Evolutionary conservation across 2,113 vertebrate species (phyloP).

Genomic region (Cyanocitta stelleri): DNA sequence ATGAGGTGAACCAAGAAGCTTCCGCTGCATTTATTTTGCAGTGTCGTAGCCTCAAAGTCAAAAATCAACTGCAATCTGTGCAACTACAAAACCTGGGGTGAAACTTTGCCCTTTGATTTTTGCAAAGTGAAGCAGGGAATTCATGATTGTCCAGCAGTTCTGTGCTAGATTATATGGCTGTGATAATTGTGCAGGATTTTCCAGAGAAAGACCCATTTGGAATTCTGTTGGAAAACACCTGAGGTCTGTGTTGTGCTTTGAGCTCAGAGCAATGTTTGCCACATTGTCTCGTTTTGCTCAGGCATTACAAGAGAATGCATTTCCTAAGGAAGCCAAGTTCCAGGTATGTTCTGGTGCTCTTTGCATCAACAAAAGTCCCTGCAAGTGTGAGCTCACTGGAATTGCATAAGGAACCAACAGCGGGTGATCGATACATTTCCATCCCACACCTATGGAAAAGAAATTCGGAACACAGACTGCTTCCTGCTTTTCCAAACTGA

Average conservation of each 20-base stretch:
- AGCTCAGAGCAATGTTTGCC: not conserved
- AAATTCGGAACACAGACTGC: not conserved
- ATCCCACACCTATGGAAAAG: slow-evolving; percentile 19
- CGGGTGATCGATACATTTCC: not conserved
- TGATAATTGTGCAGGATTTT: not conserved
- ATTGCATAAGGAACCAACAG: not conserved
- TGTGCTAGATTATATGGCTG: not conserved
- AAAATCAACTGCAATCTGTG: not conserved
- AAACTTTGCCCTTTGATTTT: not conserved
- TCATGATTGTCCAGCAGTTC: not conserved
- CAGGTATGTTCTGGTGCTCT: not conserved
- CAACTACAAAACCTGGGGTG: not conserved
- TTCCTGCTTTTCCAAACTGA: slow-evolving; percentile 17
- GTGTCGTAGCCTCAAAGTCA: not conserved
- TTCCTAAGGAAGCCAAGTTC: not conserved
- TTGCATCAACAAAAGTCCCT: not conserved
- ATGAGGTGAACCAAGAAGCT: not conserved
- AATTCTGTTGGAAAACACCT: not conserved
- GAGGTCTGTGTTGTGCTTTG: not conserved
- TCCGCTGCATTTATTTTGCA: not conserved
- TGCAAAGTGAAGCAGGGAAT: not conserved
- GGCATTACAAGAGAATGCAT: not conserved
- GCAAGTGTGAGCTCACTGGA: not conserved
- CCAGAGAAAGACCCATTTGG: not conserved
- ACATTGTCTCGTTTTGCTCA: not conserved